phyloP scores from a whole-genome alignment of 2,113 vertebrate genomes.

The Psophia crepitans region DNA sequence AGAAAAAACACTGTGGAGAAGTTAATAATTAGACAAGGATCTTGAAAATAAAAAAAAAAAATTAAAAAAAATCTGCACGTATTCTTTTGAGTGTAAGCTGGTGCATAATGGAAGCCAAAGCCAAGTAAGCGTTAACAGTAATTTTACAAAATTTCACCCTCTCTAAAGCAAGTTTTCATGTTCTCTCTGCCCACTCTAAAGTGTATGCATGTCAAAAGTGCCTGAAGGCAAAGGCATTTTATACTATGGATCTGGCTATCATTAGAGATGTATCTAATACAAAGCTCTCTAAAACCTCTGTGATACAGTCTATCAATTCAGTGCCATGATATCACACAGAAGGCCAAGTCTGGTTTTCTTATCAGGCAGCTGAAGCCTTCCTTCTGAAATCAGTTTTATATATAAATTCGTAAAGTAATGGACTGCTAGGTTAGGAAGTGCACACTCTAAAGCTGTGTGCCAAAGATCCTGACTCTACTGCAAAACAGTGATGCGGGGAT shows the following conservation, averaged over 20 bases:
- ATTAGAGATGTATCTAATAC: not conserved
- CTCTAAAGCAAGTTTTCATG: not conserved
- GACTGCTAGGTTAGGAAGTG: not conserved
- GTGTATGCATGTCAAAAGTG: not conserved
- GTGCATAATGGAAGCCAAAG: not conserved
- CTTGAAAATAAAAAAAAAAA: not conserved
- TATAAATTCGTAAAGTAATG: not conserved
- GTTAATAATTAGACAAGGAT: not conserved
- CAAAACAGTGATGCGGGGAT: not conserved
- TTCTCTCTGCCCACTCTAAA: not conserved
- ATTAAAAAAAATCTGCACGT: not conserved
- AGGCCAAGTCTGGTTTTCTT: not conserved
- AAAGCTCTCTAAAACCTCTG: not conserved
- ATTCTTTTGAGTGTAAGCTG: not conserved
- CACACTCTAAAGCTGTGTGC: not conserved
- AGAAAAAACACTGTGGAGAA: not conserved
- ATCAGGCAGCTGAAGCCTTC: not conserved
- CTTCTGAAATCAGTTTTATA: not conserved
- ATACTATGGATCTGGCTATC: not conserved
- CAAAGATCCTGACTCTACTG: not conserved
- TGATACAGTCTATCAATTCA: not conserved
- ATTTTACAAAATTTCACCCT: not conserved
- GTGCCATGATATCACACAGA: not conserved
- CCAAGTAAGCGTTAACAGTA: not conserved
- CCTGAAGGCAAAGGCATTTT: not conserved